These are phyloP conservation scores for Bergia puertoricense DNA, from an alignment of 92 coral and sea anemone species.

Conservation along the genomic window DNA sequence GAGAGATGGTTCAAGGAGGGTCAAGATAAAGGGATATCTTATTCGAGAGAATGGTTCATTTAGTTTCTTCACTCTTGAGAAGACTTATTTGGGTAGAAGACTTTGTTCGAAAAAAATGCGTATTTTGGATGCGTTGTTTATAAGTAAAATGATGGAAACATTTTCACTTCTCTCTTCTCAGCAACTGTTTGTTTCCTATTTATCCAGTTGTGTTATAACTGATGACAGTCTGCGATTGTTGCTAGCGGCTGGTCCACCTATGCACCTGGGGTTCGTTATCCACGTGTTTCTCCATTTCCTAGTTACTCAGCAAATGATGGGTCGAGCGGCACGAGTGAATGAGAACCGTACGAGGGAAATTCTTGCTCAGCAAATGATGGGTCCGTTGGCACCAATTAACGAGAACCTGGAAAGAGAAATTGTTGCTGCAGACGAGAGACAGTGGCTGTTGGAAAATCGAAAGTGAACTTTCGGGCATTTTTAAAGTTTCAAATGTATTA, in stretches of 20 bases:
- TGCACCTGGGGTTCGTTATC: constrained; percentile 60
- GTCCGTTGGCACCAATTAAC: not conserved
- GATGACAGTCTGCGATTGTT: constrained; percentile 46
- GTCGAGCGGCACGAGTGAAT: not conserved
- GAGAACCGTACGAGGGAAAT: too few species aligned
- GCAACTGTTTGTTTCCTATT: not conserved
- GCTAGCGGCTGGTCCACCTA: constrained; percentile 58
- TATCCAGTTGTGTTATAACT: constrained; percentile 43
- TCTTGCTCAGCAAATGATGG: too few species aligned
- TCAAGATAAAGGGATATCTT: too few species aligned
- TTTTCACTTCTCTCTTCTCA: not conserved
- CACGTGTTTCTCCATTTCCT: constrained; percentile 63
- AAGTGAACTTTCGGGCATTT: too few species aligned
- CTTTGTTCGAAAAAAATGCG: not conserved
- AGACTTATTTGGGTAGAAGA: too few species aligned
- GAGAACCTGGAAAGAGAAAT: not conserved
- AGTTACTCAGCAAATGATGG: constrained; percentile 48
- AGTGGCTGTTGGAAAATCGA: not conserved
- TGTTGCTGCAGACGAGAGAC: not conserved
- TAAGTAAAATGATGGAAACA: not conserved
- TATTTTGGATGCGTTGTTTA: not conserved
- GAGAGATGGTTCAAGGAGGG: too few species aligned
- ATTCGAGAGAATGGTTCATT: too few species aligned
- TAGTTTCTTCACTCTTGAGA: too few species aligned
- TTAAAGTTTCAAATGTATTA: too few species aligned